Evolutionary conservation across 1,140 invertebrate genomes (phyloP), one percentile per base, ranked within the genome.

Genomic region (Bombus picipes): DNA sequence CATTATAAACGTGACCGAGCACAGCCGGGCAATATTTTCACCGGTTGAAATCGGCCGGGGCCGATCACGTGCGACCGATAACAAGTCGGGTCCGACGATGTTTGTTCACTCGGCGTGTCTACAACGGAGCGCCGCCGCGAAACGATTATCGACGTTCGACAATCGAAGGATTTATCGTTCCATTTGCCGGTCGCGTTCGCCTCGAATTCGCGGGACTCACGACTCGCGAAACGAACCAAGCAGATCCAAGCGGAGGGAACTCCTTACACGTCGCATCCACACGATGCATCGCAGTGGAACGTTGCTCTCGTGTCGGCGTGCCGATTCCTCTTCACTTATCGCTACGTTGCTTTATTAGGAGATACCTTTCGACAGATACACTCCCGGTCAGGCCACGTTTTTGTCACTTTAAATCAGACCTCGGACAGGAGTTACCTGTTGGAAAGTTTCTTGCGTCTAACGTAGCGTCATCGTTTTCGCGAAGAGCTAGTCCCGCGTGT

Each of bases 161-260:
- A 89, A 93, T 91, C 90, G 89, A 85, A 90, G 87, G 88, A 92
- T 93, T 93, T 92, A 92, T 92, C 91, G 91, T 91, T 90, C 88
- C 90, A 90, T 87, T 91, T 85, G 89, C 78, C 77, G 84, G 66
- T 47, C 70, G 39, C 41, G 62, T 71, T 80, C n/a, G 74, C 47
- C 39, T 83, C 88, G 86, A 87, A 91, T 91, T 91, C 83, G 72
- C 68, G 72, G 57, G 57, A 32, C 53, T 59, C 74, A 76, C 74
- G 74, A 76, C n/a, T 78, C 28, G 57, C 75, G 57, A n/a, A 77
- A 77, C 75, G 25, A 62, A 66, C 62, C 28, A 34, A 62, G 9
- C n/a, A n/a, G 25, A 76, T 59, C 53, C 25, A 53, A 57, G 75
- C 80, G 57, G 66, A 65, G 79, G 80, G 43, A 81, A 80, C 81